phyloP scores from a whole-genome alignment of 1,140 invertebrate species.

The Penaeus chinensis region DNA sequence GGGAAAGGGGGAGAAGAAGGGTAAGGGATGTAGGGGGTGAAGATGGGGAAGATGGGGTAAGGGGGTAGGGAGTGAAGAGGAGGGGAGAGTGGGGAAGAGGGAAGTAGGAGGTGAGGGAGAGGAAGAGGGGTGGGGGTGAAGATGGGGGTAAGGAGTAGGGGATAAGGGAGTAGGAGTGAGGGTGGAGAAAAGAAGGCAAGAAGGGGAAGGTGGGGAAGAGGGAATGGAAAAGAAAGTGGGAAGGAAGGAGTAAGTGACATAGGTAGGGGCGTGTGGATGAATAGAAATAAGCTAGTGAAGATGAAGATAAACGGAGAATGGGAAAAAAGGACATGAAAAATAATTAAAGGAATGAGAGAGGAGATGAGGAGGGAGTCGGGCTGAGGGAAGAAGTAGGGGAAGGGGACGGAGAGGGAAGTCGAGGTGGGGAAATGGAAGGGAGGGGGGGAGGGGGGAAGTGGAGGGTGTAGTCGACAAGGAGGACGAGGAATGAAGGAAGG shows the following conservation, averaged over 20 bases:
- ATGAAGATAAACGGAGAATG: not conserved
- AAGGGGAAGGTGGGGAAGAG: slow-evolving; percentile 10
- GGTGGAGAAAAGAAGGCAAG: not conserved
- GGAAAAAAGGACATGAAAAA: not conserved
- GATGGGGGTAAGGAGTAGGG: no score
- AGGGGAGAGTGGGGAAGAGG: not conserved
- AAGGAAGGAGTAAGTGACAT: not conserved
- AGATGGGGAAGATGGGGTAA: not conserved
- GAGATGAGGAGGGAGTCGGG: no score
- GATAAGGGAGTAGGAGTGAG: not conserved
- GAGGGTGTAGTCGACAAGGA: no score
- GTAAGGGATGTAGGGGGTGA: slow-evolving; percentile 17
- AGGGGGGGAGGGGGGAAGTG: no score
- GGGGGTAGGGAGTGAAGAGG: not conserved
- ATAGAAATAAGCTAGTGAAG: not conserved
- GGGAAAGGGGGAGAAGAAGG: not conserved
- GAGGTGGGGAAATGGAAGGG: not conserved
- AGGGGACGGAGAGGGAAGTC: not conserved
- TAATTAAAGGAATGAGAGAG: not conserved
- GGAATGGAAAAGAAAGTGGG: not conserved
- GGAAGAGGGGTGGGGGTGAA: not conserved
- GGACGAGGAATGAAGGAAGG: not conserved
- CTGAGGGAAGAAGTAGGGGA: not conserved
- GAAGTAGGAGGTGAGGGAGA: not conserved
- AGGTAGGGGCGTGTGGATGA: not conserved